Base-by-base conservation (phyloP, 2,888 invertebrate genomes). In the Patella depressa region DNA sequence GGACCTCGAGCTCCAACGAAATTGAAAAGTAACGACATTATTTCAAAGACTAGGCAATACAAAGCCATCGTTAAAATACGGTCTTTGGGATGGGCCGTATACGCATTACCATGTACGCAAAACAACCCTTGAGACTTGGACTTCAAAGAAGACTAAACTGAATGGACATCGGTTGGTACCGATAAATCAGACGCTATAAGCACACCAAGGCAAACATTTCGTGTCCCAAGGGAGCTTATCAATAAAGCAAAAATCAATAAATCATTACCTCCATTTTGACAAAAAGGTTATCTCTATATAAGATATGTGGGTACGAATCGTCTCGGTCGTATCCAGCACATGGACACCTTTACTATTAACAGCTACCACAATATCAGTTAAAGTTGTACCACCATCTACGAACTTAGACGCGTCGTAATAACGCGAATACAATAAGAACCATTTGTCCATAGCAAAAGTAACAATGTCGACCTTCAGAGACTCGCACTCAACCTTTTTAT, bases 331-430 rank as follows among this genome's bases (percentile, higher is more conserved):
- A 65, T 88, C 88, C 82, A 88, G 80, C 7, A 89, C 81, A 74
- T 85, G 84, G n/a, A 86, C 72, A 3, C 88, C 88, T 72, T 84
- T 84, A 76, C 82, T 84, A 76, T 88, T 88, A 1, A 88, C 75
- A 12, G 86, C 89, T 3, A 88, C 80, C 29, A 88, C 85, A 12
- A 85, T 82, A 72, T 84, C 81, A 11, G 75, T 79, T 83, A 83
- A 85, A 2, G 81, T 24, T 53, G 3, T 15, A 1, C 79, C 80
- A 0, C 85, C 84, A 12, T 83, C 82, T 4, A 80, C 79, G 11
- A 87, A 80, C 77, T 86, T 86, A 7, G 78, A 78, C 7, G 82
- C 84, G 74, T 89, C 88, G 73, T 88, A 88, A 80, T 86, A 88
- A 45, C 89, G 80, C 12, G 88, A 88, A 81, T 88, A 89, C 74